Evolutionary conservation across 2,797 vertebrate genomes (phyloP).

Genomic region (Epinephelus coioides): DNA sequence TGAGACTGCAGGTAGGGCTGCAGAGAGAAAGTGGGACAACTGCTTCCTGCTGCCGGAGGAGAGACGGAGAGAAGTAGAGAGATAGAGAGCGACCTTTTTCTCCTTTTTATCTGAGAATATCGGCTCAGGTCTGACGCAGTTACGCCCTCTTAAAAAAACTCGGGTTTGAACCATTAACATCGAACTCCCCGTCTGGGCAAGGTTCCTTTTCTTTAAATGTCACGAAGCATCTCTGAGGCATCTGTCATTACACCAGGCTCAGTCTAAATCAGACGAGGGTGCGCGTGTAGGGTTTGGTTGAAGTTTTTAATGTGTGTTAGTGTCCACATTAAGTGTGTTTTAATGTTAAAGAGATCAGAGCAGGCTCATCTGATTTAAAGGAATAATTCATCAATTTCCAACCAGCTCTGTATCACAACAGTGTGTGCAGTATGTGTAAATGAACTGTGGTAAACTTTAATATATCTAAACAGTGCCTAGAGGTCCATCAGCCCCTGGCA

Average conservation of each 20-base stretch:
- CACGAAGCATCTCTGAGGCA: background rate
- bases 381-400: no score
- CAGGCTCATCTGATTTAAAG: no score
- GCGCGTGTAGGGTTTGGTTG: background rate
- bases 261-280: background rate
- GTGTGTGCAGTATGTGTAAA: no score
- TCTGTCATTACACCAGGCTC: background rate
- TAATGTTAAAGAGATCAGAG: no score
- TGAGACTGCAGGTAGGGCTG: slow-evolving; percentile 63
- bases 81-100: slow-evolving; percentile 10
- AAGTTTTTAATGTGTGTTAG: no score
- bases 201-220: background rate
- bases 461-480: no score
- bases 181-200: background rate
- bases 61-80: background rate
- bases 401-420: no score
- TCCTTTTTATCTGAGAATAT: slow-evolving; percentile 23
- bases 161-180: background rate
- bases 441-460: no score
- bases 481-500: no score
- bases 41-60: slow-evolving; percentile 48
- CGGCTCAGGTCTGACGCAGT: slow-evolving; percentile 13
- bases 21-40: slow-evolving; percentile 65
- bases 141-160: background rate
- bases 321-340: no score